Evolutionary conservation across 2,113 vertebrate genomes (phyloP).

Genomic region (Poecilia latipinna): DNA sequence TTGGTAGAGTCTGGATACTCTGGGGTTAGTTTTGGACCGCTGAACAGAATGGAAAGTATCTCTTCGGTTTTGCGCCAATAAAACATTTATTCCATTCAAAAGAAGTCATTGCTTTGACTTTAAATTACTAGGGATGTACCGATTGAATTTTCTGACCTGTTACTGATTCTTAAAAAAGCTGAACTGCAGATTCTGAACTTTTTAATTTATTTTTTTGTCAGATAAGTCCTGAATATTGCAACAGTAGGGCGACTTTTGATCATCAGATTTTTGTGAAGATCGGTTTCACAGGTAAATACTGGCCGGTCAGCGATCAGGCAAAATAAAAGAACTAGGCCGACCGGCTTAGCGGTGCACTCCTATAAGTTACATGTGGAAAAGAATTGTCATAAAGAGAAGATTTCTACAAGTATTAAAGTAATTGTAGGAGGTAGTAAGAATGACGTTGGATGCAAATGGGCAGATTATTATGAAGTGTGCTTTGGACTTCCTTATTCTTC

Average conservation of each 20-base stretch:
- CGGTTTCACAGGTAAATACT: too few relatives aligned
- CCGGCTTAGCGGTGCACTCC: too few relatives aligned
- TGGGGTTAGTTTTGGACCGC: background rate
- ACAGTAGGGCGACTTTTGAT: too few relatives aligned
- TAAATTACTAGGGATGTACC: background rate
- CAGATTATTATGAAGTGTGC: background rate
- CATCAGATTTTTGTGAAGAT: too few relatives aligned
- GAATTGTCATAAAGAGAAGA: too few relatives aligned
- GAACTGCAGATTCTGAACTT: background rate
- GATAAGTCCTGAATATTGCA: background rate
- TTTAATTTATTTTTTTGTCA: background rate
- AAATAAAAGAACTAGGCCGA: too few relatives aligned
- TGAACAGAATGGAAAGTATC: background rate
- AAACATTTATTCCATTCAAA: constrained; percentile 21
- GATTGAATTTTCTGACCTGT: too few relatives aligned
- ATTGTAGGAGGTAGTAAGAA: background rate
- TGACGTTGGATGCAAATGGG: background rate
- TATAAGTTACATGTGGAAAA: too few relatives aligned
- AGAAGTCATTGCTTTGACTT: constrained; percentile 48
- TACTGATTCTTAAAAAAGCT: too few relatives aligned
- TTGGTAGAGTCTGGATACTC: background rate
- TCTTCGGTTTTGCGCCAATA: background rate
- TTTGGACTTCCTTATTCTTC: too few relatives aligned
- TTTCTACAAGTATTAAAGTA: too few relatives aligned
- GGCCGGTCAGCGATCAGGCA: too few relatives aligned